Evolutionary conservation across 2,888 invertebrate species (phyloP).

Genomic region (Cybosia mesomella): DNA sequence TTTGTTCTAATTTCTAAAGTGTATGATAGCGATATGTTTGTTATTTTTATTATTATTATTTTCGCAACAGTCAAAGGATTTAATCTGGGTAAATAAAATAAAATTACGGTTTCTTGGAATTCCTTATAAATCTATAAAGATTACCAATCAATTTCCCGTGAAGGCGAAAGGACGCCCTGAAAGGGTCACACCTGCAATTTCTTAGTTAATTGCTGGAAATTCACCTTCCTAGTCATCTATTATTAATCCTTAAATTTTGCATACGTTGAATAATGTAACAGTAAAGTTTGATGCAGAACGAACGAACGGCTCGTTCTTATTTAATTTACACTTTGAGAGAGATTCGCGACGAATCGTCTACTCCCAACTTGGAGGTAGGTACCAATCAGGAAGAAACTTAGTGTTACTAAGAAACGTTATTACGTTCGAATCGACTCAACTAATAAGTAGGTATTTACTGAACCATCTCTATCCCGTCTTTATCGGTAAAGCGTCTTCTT

Average conservation of each 20-base stretch:
- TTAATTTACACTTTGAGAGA: constrained; percentile 71
- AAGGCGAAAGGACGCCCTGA: constrained; percentile 65
- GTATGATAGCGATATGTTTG: constrained; percentile 57
- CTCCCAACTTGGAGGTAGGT: constrained; percentile 51
- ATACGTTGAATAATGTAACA: constrained; percentile 80
- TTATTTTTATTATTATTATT: constrained; percentile 46
- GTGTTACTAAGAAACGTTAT: constrained; percentile 49
- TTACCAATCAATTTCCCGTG: constrained; percentile 63
- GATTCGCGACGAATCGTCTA: constrained; percentile 54
- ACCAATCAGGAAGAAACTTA: constrained; percentile 63
- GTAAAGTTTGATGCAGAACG: constrained; percentile 69
- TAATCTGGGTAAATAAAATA: neutral
- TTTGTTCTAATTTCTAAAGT: constrained; percentile 44
- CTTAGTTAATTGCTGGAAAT: constrained; percentile 68
- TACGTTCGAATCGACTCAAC: constrained; percentile 37
- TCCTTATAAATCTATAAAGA: constrained; percentile 30
- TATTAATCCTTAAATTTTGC: constrained; percentile 78
- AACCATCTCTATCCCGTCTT: constrained; percentile 41
- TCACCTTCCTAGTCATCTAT: constrained; percentile 76
- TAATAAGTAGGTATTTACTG: constrained; percentile 46
- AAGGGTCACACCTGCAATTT: constrained; percentile 71
- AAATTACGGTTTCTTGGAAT: neutral
- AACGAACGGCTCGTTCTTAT: constrained; percentile 76
- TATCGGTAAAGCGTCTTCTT: constrained; percentile 45
- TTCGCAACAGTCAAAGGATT: neutral